Conservation (phyloP, 2,888 invertebrate species). For the Limnephilus lunatus region DNA sequence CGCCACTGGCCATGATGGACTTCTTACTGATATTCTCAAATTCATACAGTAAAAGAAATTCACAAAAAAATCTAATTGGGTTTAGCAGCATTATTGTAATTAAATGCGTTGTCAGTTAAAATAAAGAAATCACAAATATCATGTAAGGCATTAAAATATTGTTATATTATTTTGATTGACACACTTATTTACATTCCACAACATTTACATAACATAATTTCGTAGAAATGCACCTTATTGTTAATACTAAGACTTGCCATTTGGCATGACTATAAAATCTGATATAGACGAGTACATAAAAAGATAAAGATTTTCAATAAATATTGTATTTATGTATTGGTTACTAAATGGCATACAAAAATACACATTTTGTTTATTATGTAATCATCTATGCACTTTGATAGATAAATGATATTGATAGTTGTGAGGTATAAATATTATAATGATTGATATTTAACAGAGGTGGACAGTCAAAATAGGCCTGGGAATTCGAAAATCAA, state of each 20-base stretch:
- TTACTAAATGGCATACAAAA: not conserved
- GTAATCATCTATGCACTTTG: not conserved
- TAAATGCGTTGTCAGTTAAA: not conserved
- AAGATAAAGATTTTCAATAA: not conserved
- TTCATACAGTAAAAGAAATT: not conserved
- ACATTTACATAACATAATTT: not conserved
- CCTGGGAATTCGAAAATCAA: not conserved
- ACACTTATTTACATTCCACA: not conserved
- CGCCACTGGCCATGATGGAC: not conserved
- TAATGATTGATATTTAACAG: not conserved
- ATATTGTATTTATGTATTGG: not conserved
- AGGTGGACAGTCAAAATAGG: not conserved
- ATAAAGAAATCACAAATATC: not conserved
- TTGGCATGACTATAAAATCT: not conserved
- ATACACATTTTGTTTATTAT: not conserved
- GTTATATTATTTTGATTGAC: not conserved
- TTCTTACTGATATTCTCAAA: not conserved
- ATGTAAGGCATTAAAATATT: not conserved
- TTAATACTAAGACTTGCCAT: not conserved
- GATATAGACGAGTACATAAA: not conserved
- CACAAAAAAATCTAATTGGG: not conserved
- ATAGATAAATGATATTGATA: not conserved
- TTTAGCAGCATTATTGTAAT: too few species aligned
- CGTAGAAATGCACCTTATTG: not conserved
- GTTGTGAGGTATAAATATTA: not conserved